Conservation (phyloP, 2,113 vertebrate species). For the Prolemur simus region DNA sequence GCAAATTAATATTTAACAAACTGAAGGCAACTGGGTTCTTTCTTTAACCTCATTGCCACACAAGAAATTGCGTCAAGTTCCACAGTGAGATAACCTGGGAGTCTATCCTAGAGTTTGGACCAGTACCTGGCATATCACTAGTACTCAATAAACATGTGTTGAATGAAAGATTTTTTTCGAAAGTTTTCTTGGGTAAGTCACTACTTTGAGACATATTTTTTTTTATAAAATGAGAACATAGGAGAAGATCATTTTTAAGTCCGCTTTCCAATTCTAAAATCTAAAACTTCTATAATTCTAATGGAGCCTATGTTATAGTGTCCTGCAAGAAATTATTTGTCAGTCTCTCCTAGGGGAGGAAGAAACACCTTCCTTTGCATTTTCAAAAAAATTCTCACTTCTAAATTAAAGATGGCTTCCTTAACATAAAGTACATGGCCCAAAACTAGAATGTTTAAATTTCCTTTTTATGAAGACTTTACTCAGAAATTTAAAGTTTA, state of each 20-base stretch:
- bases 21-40: not conserved
- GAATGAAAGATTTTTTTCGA: not conserved
- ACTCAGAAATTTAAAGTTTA: not conserved
- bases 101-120: not conserved
- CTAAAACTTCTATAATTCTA: not conserved
- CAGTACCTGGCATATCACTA: not conserved
- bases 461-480: not conserved
- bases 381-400: not conserved
- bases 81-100: not conserved
- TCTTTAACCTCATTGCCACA: not conserved
- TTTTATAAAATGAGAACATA: not conserved
- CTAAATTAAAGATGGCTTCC: not conserved
- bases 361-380: not conserved
- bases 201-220: not conserved
- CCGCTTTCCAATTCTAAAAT: not conserved
- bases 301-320: not conserved
- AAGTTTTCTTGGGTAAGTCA: not conserved
- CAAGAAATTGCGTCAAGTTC: not conserved
- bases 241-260: not conserved
- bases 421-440: not conserved
- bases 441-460: not conserved
- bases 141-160: not conserved
- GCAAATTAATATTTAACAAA: not conserved
- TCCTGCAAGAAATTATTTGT: not conserved
- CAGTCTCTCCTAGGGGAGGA: not conserved